These are phyloP conservation scores for Mormyrus hasselquistii DNA, from an alignment of 2,797 vertebrate genomes.

Conservation along the genomic window DNA sequence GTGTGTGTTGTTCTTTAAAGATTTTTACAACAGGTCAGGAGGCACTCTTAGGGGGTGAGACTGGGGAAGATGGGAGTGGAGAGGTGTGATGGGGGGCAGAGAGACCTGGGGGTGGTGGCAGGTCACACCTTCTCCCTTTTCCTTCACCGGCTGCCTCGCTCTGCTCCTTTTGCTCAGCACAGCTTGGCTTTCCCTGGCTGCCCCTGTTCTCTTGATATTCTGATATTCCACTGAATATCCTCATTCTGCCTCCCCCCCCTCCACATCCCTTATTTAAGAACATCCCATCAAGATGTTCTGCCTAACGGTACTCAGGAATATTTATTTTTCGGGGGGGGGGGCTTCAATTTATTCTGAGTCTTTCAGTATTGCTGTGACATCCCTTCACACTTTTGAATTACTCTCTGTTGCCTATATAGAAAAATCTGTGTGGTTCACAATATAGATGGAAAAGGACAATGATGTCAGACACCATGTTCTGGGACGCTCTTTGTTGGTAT, in stretches of 20 bases:
- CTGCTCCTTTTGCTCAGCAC: conserved; percentile 17
- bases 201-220: conserved; percentile 31
- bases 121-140: background rate
- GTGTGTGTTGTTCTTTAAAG: background rate
- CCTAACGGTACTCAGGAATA: background rate
- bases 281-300: background rate
- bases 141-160: conserved; percentile 12
- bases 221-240: conserved; percentile 38
- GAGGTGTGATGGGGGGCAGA: background rate
- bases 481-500: background rate
- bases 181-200: conserved; percentile 16
- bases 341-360: background rate
- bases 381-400: background rate
- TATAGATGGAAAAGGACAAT: background rate
- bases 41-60: background rate
- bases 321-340: background rate
- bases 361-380: background rate
- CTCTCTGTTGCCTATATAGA: background rate
- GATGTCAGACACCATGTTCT: background rate
- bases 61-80: background rate
- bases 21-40: background rate
- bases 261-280: background rate
- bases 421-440: background rate
- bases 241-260: conserved; percentile 35
- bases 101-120: background rate